Evolutionary conservation across 2,888 invertebrate species (phyloP), one percentile per base, ranked within the genome.

Genomic region (Cataglyphis altisquamis): DNA sequence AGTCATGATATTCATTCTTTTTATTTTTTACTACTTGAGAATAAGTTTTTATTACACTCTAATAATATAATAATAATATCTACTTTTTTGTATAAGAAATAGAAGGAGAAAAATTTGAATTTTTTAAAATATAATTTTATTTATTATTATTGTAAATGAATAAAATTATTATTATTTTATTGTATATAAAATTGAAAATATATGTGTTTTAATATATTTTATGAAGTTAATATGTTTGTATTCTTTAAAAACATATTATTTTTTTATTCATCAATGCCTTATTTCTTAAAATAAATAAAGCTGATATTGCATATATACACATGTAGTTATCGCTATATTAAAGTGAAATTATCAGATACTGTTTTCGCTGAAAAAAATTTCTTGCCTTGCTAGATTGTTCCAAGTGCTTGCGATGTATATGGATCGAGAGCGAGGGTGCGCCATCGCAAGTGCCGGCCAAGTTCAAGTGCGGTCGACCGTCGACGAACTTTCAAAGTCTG

Each of bases 381-480:
- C n/a, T 36, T 21, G 48, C 10, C 60, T 25, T 8, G n/a, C 29
- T 64, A 74, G 39, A 60, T 39, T n/a, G 63, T 29, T 41, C 63
- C 29, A 74, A 77, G 48, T 45, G 39, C 29, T 5, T n/a, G 39
- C 10, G 68, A 62, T 18, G 18, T n/a, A 36, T 52, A n/a, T 48
- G 52, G 15, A 52, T 57, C 36, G 21, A 12, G 48, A n/a, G 57
- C 52, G 66, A 60, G 77, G 77, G 72, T 73, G 63, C 64, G 64
- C 77, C 63, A 48, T 36, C 73, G 48, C 10, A 74, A 70, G 52
- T 66, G 63, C 80, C 60, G 84, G 83, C 88, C 90, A 90, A 90
- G 90, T 90, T 90, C 90, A 90, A 90, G 90, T 90, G 77, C 91
- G 90, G 60, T 75, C 80, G 72, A n/a, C 48, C 52, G 82, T 86